Conservation (phyloP, 2,888 invertebrate genomes). For the Incurvaria masculella region DNA sequence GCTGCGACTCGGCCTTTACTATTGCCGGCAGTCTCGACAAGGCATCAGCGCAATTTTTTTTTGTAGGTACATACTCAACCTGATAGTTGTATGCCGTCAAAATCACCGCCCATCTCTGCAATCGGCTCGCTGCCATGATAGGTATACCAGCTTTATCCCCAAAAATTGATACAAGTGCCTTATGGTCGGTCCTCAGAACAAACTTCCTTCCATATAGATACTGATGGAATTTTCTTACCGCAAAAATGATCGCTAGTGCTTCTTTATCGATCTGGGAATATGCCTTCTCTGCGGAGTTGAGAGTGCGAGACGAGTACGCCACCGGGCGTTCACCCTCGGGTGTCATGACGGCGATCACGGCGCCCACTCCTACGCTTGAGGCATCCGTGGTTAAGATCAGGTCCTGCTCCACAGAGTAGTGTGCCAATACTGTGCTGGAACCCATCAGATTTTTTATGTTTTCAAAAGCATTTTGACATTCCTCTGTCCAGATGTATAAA, state of each 20-base stretch:
- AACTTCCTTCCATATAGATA: slow-evolving; percentile 7
- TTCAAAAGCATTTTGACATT: slow-evolving; percentile 6
- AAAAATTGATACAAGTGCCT: slow-evolving; percentile 12
- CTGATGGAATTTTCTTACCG: slow-evolving; percentile 6
- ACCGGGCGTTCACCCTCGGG: slow-evolving; percentile 9
- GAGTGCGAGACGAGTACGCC: slow-evolving; percentile 12
- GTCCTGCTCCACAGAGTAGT: slow-evolving; percentile 9
- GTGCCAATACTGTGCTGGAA: slow-evolving; percentile 10
- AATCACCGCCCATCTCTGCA: slow-evolving; percentile 15
- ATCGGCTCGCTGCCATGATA: slow-evolving; percentile 9
- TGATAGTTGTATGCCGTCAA: background rate
- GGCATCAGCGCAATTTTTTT: background rate
- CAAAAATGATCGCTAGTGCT: slow-evolving; percentile 11
- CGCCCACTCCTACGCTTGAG: slow-evolving; percentile 4
- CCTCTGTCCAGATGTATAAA: slow-evolving; percentile 6
- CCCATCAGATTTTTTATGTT: slow-evolving; percentile 6
- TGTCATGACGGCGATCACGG: slow-evolving; percentile 1
- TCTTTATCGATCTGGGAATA: slow-evolving; percentile 15
- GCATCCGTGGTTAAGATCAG: slow-evolving; percentile 13
- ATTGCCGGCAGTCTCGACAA: too few relatives aligned
- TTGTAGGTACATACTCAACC: slow-evolving; percentile 12
- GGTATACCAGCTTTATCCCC: slow-evolving; percentile 11
- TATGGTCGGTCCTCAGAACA: slow-evolving; percentile 7
- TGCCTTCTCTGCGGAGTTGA: slow-evolving; percentile 8
- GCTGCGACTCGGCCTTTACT: too few relatives aligned